These are phyloP conservation scores for Rhagonycha fulva DNA, from an alignment of 2,888 invertebrate genomes.

Conservation along the genomic window DNA sequence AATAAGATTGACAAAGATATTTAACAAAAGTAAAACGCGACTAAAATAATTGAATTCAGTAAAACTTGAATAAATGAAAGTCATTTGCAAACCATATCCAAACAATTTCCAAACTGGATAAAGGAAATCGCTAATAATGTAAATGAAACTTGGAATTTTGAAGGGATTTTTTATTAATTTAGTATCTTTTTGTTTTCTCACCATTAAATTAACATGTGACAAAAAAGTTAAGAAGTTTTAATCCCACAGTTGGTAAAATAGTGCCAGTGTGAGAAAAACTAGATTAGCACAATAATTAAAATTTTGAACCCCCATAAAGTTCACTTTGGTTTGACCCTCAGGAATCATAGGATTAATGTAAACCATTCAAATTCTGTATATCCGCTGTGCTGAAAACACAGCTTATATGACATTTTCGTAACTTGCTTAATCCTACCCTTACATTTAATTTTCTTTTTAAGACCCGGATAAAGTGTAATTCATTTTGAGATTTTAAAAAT, in stretches of 20 bases:
- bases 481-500: neutral
- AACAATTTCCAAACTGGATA: neutral
- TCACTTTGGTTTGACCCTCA: neutral
- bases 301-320: neutral
- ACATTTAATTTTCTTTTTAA: neutral
- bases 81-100: neutral
- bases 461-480: neutral
- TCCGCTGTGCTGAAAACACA: neutral
- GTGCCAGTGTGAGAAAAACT: too few species aligned
- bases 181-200: too few species aligned
- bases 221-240: too few species aligned
- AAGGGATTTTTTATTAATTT: neutral
- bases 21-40: neutral
- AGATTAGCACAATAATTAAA: neutral
- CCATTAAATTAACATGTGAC: too few species aligned
- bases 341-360: neutral
- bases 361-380: neutral
- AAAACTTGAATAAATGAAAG: neutral
- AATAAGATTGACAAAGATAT: neutral
- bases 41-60: neutral
- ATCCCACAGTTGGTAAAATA: too few species aligned
- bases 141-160: neutral
- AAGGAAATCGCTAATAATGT: neutral
- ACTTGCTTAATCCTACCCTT: neutral
- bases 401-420: neutral